Base-by-base conservation (phyloP, 1,140 invertebrate genomes). In the Drosophila murphyi region DNA sequence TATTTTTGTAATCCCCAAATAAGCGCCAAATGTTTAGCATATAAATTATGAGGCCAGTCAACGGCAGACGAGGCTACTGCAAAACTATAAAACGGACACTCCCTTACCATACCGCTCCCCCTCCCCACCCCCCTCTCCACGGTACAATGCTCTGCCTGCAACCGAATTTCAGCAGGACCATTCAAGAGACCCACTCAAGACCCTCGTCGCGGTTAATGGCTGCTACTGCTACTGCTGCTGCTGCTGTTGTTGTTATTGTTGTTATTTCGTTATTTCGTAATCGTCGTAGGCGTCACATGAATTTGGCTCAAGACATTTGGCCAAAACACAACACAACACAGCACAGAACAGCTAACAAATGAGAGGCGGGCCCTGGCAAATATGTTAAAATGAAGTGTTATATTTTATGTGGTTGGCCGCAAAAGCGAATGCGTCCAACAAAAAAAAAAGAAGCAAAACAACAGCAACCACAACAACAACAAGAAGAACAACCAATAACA, bases 371-470 rank as follows among this genome's bases (percentile, higher is more conserved):
- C 45, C 72, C 57, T 41, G 51, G 72, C 65, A 76, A 76, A 79
- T 76, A 79, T 79, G 82, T 86, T 83, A 59, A 87, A 88, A 87
- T 87, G 83, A 88, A 87, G 83, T 87, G 83, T 87, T 87, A 80
- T 80, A 87, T 88, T 83, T 87, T 87, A 88, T 87, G 83, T 88
- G 83, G 72, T 61, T 88, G 74, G 64, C 65, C 76, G 76, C 76
- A 78, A 75, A 65, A 71, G 51, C 47, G 56, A 63, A 52, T 43
- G 50, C 35, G 52, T 31, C 51, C 51, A 20, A 20, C 20, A 20
- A 20, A 20, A 20, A 20, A 20, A 20, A 20, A 20, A 20, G 1
- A 20, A 20, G 1, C 10, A 65, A 35, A 50, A 37, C 29, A 63
- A 34, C 37, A 54, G 20, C 50, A 60, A 2, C 61, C 52, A 4